phyloP scores from a whole-genome alignment of 64 coral and sea anemone species.

The Trachythela sp. region DNA sequence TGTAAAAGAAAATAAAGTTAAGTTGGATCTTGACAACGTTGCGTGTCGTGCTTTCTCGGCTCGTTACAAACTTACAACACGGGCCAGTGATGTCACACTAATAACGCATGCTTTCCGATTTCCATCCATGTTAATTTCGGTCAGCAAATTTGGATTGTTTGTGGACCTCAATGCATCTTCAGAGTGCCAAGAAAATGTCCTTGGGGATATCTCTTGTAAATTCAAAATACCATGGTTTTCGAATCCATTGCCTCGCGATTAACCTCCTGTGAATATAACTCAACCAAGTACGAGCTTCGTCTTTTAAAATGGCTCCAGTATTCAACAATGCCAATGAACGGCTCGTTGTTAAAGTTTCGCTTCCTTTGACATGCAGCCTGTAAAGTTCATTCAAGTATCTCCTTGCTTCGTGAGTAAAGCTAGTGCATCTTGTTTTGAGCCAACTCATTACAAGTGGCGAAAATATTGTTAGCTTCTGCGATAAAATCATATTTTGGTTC shows the following conservation, averaged over 20 bases:
- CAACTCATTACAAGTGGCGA: background rate
- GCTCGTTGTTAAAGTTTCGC: background rate
- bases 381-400: conserved; percentile 5
- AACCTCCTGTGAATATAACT: conserved; percentile 5
- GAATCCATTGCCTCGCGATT: background rate
- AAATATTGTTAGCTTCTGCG: background rate
- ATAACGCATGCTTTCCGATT: too few relatives aligned
- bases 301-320: conserved; percentile 20
- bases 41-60: too few relatives aligned
- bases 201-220: background rate
- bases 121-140: too few relatives aligned
- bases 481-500: background rate
- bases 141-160: background rate
- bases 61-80: too few relatives aligned
- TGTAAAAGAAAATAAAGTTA: too few relatives aligned
- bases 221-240: too few relatives aligned
- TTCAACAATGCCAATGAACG: background rate
- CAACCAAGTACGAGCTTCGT: conserved; percentile 7
- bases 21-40: too few relatives aligned
- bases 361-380: background rate
- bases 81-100: too few relatives aligned
- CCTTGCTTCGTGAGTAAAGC: background rate
- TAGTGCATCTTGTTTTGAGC: background rate
- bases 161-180: background rate
- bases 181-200: background rate